Conservation (phyloP, 1,140 invertebrate species). For the Leptestheria dahalacensis region DNA sequence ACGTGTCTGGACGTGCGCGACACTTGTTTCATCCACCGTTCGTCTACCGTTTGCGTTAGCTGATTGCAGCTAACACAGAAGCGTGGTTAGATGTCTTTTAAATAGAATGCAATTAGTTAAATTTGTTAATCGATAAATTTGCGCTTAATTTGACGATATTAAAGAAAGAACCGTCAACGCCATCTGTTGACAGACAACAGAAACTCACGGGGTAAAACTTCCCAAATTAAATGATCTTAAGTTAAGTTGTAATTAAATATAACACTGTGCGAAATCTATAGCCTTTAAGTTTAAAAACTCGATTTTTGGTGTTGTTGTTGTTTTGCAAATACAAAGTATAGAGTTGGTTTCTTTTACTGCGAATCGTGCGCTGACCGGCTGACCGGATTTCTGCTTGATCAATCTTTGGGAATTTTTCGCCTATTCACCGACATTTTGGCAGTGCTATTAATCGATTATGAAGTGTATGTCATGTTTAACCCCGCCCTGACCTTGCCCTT, state of each 20-base stretch:
- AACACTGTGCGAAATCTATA: not conserved
- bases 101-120: not conserved
- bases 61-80: not conserved
- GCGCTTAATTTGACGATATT: not conserved
- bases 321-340: not conserved
- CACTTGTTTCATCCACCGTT: not conserved
- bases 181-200: not conserved
- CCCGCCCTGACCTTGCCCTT: too few relatives aligned
- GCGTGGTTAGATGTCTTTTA: not conserved
- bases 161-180: too few relatives aligned
- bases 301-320: not conserved
- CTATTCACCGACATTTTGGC: not conserved
- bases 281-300: not conserved
- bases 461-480: too few relatives aligned
- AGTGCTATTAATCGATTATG: not conserved
- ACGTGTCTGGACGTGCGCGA: not conserved
- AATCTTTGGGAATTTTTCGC: not conserved
- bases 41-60: not conserved
- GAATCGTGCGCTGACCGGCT: not conserved
- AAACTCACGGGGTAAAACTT: too few relatives aligned
- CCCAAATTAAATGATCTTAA: not conserved
- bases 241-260: not conserved
- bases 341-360: not conserved
- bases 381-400: not conserved
- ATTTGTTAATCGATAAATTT: not conserved